These are phyloP conservation scores for Pollimyrus isidori DNA, from an alignment of 2,113 vertebrate genomes.

Conservation along the genomic window DNA sequence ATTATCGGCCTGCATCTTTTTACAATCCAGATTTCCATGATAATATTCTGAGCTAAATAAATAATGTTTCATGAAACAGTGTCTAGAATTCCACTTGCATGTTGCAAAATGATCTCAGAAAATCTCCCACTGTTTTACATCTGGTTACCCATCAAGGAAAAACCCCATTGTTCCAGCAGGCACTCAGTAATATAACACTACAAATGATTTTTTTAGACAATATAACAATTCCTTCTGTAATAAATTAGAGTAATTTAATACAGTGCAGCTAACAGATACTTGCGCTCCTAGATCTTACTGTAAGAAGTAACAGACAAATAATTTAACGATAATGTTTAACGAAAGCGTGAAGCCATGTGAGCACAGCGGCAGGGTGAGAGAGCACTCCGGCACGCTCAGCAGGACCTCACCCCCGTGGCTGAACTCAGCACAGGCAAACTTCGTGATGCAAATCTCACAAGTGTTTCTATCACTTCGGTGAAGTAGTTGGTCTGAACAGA, in stretches of 20 bases:
- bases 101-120: not conserved
- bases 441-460: not conserved
- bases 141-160: not conserved
- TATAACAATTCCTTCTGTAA: not conserved
- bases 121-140: not conserved
- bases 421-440: not conserved
- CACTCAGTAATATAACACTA: not conserved
- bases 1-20: not conserved
- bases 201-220: not conserved
- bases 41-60: not conserved
- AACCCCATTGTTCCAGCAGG: not conserved
- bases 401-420: not conserved
- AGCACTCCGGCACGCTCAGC: not conserved
- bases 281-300: not conserved
- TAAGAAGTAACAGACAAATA: not conserved
- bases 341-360: not conserved
- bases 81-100: not conserved
- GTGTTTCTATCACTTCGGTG: not conserved
- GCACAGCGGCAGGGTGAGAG: not conserved
- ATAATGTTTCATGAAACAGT: not conserved
- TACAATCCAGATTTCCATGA: not conserved
- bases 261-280: not conserved
- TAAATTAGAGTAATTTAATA: not conserved
- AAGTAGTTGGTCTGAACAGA: not conserved
- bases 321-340: not conserved